These are phyloP conservation scores for Bostrychus sinensis DNA, from an alignment of 2,113 vertebrate genomes.

Conservation along the genomic window DNA sequence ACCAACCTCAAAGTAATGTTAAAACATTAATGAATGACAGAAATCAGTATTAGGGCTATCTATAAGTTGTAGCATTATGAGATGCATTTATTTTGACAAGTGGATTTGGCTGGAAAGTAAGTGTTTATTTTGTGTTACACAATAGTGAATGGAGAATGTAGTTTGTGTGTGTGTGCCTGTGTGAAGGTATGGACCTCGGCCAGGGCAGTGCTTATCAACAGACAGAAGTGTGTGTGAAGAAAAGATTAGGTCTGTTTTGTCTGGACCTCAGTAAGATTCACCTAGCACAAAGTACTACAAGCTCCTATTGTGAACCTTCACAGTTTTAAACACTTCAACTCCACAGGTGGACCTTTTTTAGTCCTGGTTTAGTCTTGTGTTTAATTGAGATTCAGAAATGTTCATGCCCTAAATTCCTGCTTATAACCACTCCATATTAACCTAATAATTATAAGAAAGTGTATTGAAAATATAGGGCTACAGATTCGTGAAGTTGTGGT, in stretches of 20 bases:
- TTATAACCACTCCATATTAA: no score
- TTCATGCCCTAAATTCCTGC: no score
- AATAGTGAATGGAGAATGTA: neutral
- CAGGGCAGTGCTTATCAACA: neutral
- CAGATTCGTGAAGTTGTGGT: no score
- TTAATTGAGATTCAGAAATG: no score
- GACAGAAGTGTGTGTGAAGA: slow-evolving; percentile 2
- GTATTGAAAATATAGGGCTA: no score
- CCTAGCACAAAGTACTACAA: neutral
- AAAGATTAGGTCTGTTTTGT: neutral
- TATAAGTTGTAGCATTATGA: neutral
- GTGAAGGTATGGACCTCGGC: neutral
- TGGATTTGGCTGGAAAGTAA: neutral
- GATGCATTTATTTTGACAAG: neutral
- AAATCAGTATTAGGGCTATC: neutral
- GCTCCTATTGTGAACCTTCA: neutral
- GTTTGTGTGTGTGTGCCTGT: neutral
- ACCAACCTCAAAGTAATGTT: neutral
- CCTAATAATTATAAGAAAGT: no score
- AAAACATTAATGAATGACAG: neutral
- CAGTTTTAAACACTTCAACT: neutral
- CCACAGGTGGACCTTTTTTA: no score
- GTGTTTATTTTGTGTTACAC: neutral
- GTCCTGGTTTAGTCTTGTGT: no score
- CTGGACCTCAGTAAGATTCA: neutral